Percentiles rank a stretch among this genome's conserved stretches.
phyloP scores from a whole-genome alignment of 2,888 invertebrate genomes.

The Drosophila yooni region DNA sequence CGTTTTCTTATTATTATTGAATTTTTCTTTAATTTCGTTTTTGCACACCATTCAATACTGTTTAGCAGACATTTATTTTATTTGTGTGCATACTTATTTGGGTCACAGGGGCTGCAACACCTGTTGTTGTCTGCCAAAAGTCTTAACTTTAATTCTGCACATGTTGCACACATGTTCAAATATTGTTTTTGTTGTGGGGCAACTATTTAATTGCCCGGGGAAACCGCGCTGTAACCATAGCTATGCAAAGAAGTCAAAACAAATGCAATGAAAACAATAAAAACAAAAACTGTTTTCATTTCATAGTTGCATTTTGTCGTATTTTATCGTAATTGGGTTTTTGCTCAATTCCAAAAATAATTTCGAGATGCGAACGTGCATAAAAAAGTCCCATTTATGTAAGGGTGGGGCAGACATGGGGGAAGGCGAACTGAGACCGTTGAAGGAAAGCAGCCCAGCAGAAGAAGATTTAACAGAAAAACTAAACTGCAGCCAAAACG shows the following conservation, averaged over 20 bases:
- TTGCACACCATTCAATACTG: not conserved
- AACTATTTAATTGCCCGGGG: slow-evolving; percentile 43
- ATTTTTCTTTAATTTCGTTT: not conserved
- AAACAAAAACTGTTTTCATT: slow-evolving; percentile 29
- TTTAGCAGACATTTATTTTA: not conserved
- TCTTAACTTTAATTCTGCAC: not conserved
- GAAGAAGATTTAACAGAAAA: slow-evolving; percentile 31
- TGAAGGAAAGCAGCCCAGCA: slow-evolving; percentile 11
- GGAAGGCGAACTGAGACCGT: not conserved
- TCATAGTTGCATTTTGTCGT: slow-evolving; percentile 34
- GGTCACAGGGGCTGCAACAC: slow-evolving; percentile 31
- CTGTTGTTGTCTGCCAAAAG: slow-evolving; percentile 53
- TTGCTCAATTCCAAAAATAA: slow-evolving; percentile 84
- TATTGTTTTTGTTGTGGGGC: slow-evolving; percentile 2
- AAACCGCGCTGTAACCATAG: slow-evolving; percentile 64
- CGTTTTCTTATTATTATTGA: not conserved
- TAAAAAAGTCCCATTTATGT: slow-evolving; percentile 25
- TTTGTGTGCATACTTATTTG: slow-evolving; percentile 12
- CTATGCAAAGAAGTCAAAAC: slow-evolving; percentile 62
- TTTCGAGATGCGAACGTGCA: slow-evolving; percentile 59
- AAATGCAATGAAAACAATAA: slow-evolving; percentile 38
- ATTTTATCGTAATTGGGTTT: slow-evolving; percentile 49
- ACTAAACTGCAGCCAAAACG: slow-evolving; percentile 14
- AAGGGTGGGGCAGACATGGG: slow-evolving; percentile 42
- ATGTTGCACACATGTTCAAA: slow-evolving; percentile 1